phyloP scores from a whole-genome alignment of 2,113 vertebrate genomes.

The Thamnaconus septentrionalis region DNA sequence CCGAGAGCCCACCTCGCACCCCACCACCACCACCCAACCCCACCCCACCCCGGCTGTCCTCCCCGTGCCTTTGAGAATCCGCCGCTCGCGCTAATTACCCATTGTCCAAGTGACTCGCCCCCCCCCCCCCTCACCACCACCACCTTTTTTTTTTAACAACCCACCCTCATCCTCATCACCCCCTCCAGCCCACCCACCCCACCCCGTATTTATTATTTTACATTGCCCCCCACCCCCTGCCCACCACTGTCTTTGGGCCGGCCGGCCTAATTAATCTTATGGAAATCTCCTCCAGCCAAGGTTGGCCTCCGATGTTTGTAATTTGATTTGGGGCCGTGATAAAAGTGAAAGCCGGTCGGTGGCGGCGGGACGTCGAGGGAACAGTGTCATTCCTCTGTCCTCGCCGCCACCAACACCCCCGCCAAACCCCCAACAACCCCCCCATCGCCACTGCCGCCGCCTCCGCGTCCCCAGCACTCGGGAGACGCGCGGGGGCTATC shows the following conservation, averaged over 20 bases:
- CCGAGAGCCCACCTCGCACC: constrained; percentile 72
- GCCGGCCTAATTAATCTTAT: constrained; percentile 99
- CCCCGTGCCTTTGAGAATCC: constrained; percentile 95
- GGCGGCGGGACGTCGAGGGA: constrained; percentile 83
- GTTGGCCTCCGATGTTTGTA: constrained; percentile 98
- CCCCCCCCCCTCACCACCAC: constrained; percentile 76
- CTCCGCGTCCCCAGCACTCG: constrained; percentile 80
- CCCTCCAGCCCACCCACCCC: constrained; percentile 12
- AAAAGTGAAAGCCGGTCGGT: constrained; percentile 86
- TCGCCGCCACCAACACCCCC: constrained; percentile 28
- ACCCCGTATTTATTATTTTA: constrained; percentile 71
- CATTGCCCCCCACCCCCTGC: constrained; percentile 77
- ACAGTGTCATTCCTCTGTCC: constrained; percentile 91
- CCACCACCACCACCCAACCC: constrained; percentile 55
- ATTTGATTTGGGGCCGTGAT: constrained; percentile 99
- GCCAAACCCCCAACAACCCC: too few relatives aligned
- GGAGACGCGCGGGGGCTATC: constrained; percentile 95
- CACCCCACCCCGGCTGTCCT: constrained; percentile 83
- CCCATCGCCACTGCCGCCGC: constrained; percentile 16
- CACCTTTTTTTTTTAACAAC: constrained; percentile 41
- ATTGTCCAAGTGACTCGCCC: constrained; percentile 98
- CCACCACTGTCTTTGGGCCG: constrained; percentile 86
- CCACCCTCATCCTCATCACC: constrained; percentile 38
- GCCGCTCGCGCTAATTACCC: constrained; percentile 97
- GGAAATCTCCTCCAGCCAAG: constrained; percentile 98